Conservation (phyloP, 2,797 vertebrate genomes). For the Synaphobranchus kaupii region DNA sequence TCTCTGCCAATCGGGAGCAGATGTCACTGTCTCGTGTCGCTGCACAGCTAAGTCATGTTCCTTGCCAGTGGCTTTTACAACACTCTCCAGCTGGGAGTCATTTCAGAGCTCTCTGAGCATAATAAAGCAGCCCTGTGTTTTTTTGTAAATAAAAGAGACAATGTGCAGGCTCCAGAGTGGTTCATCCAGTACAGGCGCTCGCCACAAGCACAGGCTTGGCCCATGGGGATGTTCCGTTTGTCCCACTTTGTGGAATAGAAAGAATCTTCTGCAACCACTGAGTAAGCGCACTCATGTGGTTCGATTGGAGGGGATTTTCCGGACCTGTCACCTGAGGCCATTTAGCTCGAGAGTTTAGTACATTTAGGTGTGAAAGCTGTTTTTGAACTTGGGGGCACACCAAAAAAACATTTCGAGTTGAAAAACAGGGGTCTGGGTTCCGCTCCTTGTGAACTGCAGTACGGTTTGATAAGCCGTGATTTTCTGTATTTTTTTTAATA, state of each 20-base stretch:
- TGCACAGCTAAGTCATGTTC: background rate
- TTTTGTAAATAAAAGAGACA: background rate
- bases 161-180: background rate
- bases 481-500: too few relatives aligned
- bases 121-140: background rate
- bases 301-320: too few relatives aligned
- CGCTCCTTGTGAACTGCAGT: too few relatives aligned
- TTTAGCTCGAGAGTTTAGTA: too few relatives aligned
- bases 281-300: too few relatives aligned
- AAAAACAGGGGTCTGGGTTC: too few relatives aligned
- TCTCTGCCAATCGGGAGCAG: background rate
- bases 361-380: background rate
- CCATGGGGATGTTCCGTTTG: background rate
- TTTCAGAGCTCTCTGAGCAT: conserved; percentile 1
- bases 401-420: too few relatives aligned
- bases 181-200: background rate
- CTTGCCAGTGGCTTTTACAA: conserved; percentile 2
- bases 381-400: background rate
- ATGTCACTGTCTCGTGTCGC: background rate
- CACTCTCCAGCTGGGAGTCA: conserved; percentile 2
- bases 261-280: background rate
- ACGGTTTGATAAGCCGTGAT: too few relatives aligned
- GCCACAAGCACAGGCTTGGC: background rate
- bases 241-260: background rate
- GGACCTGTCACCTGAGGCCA: too few relatives aligned